Evolutionary conservation across 2,113 vertebrate genomes (phyloP).

Genomic region (Nycticryphes semicollaris): DNA sequence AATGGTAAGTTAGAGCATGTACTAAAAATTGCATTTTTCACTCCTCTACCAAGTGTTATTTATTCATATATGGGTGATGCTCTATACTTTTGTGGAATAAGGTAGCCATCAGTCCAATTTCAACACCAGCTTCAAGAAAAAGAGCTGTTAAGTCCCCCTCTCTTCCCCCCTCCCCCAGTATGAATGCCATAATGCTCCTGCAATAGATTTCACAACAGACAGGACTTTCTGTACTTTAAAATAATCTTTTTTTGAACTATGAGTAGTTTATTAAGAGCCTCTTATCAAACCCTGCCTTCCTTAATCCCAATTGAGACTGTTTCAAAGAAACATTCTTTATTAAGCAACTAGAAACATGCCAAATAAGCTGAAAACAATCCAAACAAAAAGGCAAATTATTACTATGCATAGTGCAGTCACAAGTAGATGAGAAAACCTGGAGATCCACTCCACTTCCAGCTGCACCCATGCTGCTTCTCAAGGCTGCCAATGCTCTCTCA

Average conservation of each 20-base stretch:
- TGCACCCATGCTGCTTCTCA: background rate
- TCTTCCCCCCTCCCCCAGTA: background rate
- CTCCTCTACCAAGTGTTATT: background rate
- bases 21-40: background rate
- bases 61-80: background rate
- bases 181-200: background rate
- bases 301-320: background rate
- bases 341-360: background rate
- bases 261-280: background rate
- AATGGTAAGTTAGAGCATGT: background rate
- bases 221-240: background rate
- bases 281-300: background rate
- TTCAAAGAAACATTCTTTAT: background rate
- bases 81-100: background rate
- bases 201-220: background rate
- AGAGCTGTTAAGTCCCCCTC: background rate
- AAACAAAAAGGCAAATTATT: background rate
- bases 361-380: background rate
- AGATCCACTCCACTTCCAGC: background rate
- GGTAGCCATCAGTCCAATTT: background rate
- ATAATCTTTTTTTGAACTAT: background rate
- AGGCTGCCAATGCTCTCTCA: background rate
- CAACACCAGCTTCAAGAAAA: background rate
- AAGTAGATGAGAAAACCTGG: background rate
- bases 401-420: background rate